Evolutionary conservation across 1,140 invertebrate species (phyloP), one percentile per base, ranked within the genome.

Genomic region (Orussus abietinus): DNA sequence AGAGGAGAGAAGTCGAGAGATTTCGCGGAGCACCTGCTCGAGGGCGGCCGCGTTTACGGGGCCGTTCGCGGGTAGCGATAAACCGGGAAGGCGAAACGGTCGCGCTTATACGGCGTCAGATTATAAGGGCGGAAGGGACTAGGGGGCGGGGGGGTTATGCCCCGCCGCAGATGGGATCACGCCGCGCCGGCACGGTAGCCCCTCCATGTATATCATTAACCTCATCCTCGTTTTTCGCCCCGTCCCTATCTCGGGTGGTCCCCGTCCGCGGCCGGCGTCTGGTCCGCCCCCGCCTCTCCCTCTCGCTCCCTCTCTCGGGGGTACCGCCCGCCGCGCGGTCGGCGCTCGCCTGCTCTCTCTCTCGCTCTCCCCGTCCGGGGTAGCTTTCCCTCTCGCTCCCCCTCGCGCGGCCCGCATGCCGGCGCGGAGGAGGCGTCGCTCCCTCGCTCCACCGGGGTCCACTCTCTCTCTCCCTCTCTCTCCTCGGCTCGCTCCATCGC

Each of bases 171-270:
- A 64, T 60, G 61, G 55, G 62, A 57, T 63, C 51, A 45, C 42
- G 47, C 42, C 48, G 48, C 40, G 47, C 42, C 52, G 58, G 55
- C 56, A 66, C 61, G 56, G 64, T 66, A 68, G 64, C 64, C 51
- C 52, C n/a, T n/a, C 51, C 49, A 47, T 64, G 64, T 68, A 68
- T 68, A 68, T 68, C 65, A 68, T 67, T 67, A 69, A 69, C 64
- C 62, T 66, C 59, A 66, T 68, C 64, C 62, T 67, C 61, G 54
- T 68, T 67, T 67, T 69, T 68, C 47, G 61, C 46, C 49, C 54
- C 45, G 47, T 33, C 37, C 44, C 40, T 33, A n/a, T n/a, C n/a
- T n/a, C n/a, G n/a, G n/a, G n/a, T n/a, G n/a, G n/a, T n/a, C n/a
- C n/a, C n/a, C n/a, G n/a, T n/a, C n/a, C n/a, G n/a, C n/a, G n/a